These are phyloP conservation scores for Premnoplex brunnescens DNA, from an alignment of 2,797 vertebrate species.

Conservation along the genomic window DNA sequence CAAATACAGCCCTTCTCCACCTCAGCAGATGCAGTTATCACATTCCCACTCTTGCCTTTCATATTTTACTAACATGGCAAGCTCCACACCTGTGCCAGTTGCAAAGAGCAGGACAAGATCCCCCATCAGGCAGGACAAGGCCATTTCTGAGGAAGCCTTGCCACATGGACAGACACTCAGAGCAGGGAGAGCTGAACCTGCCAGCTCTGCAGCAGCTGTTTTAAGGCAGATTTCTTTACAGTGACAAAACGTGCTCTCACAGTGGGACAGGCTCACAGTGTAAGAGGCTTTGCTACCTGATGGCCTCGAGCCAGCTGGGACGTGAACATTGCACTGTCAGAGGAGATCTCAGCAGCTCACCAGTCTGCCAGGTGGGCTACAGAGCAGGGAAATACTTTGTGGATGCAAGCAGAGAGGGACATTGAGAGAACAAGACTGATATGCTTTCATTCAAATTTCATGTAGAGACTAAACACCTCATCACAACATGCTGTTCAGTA, in stretches of 20 bases:
- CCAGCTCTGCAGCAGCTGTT: not conserved
- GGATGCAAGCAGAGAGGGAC: not conserved
- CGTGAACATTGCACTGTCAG: fast-evolving
- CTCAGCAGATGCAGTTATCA: not conserved
- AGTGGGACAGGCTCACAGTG: not conserved
- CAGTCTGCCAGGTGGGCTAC: not conserved
- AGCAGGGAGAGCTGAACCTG: not conserved
- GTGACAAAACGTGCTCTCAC: not conserved
- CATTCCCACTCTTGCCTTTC: not conserved
- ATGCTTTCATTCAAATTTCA: not conserved
- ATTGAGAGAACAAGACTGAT: not conserved
- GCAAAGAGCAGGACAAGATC: not conserved
- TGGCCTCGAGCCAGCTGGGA: not conserved
- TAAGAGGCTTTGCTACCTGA: not conserved
- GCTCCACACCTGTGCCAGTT: not conserved
- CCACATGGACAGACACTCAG: not conserved
- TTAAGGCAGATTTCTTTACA: not conserved
- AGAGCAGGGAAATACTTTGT: not conserved
- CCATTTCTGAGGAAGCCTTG: not conserved
- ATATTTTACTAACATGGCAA: fast-evolving
- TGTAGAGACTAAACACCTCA: not conserved
- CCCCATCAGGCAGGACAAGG: not conserved
- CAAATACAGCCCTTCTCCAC: not conserved
- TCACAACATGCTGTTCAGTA: not conserved
- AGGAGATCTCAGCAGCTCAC: not conserved